A percentile compares a stretch with the other conserved stretches of the same genome.
phyloP scores from a whole-genome alignment of 2,888 invertebrate genomes.

The Halocaridina rubra region DNA sequence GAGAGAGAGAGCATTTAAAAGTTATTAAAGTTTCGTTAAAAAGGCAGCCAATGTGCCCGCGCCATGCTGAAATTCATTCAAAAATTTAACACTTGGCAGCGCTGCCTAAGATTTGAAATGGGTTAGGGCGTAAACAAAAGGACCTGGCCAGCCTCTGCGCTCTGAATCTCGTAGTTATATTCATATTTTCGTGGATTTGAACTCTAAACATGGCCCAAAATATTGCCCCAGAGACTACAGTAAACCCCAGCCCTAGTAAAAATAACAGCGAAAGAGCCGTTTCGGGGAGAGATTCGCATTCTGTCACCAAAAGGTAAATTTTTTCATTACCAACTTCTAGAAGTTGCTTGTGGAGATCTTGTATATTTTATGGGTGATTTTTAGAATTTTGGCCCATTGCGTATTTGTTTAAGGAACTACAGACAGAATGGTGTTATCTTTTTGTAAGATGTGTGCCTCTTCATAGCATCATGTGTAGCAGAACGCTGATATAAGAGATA shows the following conservation, averaged over 20 bases:
- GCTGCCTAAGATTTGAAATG: neutral
- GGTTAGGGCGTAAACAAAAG: neutral
- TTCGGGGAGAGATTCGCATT: conserved; percentile 45
- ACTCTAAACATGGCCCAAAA: conserved; percentile 54
- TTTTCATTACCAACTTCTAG: neutral
- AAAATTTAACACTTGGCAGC: too few species aligned
- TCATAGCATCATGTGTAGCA: too few species aligned
- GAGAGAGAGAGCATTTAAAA: too few species aligned
- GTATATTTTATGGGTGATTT: neutral
- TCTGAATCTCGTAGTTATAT: neutral
- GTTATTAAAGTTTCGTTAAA: too few species aligned
- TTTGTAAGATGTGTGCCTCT: too few species aligned
- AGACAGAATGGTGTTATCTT: neutral
- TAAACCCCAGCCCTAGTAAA: conserved; percentile 23
- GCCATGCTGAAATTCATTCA: too few species aligned
- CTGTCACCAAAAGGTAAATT: conserved; percentile 48
- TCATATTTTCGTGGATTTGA: neutral
- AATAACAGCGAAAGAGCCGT: conserved; percentile 24
- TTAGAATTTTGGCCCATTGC: neutral
- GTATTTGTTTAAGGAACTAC: neutral
- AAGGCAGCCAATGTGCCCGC: too few species aligned
- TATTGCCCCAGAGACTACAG: conserved; percentile 22
- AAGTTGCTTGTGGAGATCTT: too few species aligned
- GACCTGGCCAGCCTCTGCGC: neutral
- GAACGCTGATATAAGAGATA: too few species aligned